These are phyloP conservation scores for Tholera decimalis DNA, from an alignment of 2,888 invertebrate genomes.

Conservation along the genomic window DNA sequence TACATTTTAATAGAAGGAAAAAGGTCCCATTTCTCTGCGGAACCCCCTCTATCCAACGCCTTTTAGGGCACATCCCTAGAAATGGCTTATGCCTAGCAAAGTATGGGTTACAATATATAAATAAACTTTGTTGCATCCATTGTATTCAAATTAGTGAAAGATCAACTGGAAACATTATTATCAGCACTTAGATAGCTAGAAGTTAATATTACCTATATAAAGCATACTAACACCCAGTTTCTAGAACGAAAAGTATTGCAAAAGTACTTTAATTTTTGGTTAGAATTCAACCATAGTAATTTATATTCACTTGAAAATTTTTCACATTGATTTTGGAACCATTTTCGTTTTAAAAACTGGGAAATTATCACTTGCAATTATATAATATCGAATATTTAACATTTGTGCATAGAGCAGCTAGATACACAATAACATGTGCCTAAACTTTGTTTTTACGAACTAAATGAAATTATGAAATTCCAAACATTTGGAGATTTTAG, in stretches of 20 bases:
- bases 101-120: constrained; percentile 7
- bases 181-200: constrained; percentile 20
- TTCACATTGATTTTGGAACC: background rate
- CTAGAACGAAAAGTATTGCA: background rate
- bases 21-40: no score
- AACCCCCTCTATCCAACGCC: no score
- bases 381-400: constrained; percentile 31
- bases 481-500: constrained; percentile 40
- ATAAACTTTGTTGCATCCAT: background rate
- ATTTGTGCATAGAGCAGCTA: constrained; percentile 49
- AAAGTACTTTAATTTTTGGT: background rate
- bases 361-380: constrained; percentile 2
- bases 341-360: background rate
- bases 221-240: constrained; percentile 4
- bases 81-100: no score
- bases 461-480: constrained; percentile 66
- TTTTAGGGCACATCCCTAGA: no score
- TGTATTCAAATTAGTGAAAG: constrained; percentile 5
- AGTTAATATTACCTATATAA: background rate
- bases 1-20: no score
- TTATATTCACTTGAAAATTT: background rate
- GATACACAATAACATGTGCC: constrained; percentile 64
- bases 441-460: constrained; percentile 51
- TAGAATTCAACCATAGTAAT: background rate
- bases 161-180: constrained; percentile 7